Evolutionary conservation across 2,888 invertebrate genomes (phyloP).

Genomic region (Pocota personata): DNA sequence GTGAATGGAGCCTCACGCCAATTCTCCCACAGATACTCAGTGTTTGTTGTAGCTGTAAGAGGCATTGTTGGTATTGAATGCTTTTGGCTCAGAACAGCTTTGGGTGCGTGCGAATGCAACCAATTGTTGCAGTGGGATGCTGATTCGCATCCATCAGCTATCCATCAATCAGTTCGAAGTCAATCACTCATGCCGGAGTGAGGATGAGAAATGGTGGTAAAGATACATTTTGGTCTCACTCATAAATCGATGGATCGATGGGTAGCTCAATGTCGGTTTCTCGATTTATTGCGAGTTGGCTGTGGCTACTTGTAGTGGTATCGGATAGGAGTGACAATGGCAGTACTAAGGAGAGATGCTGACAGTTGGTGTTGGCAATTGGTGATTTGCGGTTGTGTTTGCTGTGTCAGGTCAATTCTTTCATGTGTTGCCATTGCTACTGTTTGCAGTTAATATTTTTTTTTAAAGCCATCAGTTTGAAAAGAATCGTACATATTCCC

Average conservation of each 20-base stretch:
- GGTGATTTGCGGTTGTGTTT: neutral
- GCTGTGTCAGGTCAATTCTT: neutral
- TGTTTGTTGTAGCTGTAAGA: neutral
- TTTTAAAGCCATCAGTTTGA: too few species aligned
- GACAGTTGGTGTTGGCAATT: neutral
- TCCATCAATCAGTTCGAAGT: conserved; percentile 59
- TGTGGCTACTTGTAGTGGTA: conserved; percentile 23
- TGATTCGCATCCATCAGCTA: conserved; percentile 57
- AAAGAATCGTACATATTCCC: too few species aligned
- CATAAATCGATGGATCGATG: conserved; percentile 52
- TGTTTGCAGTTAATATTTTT: neutral
- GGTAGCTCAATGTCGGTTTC: conserved; percentile 28
- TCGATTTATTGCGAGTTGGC: conserved; percentile 51
- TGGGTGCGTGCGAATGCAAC: conserved; percentile 70
- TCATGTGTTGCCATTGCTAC: neutral
- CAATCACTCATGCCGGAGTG: conserved; percentile 63
- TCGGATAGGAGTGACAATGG: neutral
- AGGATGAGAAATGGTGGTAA: conserved; percentile 41
- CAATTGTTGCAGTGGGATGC: conserved; percentile 67
- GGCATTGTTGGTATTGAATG: conserved; percentile 40
- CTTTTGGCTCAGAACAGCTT: conserved; percentile 57
- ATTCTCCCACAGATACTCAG: conserved; percentile 38
- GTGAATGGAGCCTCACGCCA: conserved; percentile 25
- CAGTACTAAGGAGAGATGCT: neutral
- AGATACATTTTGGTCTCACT: conserved; percentile 51